Evolutionary conservation across 2,113 vertebrate species (phyloP).

Genomic region (Dromiciops gliroides): DNA sequence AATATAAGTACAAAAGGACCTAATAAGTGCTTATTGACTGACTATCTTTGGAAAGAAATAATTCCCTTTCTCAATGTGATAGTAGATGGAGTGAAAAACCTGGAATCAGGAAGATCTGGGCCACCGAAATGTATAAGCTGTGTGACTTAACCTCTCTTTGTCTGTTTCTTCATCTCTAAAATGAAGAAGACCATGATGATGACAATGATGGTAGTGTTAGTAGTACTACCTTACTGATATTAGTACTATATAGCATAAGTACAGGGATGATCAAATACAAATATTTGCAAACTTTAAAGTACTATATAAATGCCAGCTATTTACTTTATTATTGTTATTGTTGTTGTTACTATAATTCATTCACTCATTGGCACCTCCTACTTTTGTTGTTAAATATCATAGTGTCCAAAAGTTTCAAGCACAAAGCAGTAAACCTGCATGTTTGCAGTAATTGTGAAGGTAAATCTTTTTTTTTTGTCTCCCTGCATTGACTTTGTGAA

Average conservation of each 20-base stretch:
- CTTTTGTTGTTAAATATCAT: conserved; percentile 77
- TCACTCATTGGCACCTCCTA: conserved; percentile 65
- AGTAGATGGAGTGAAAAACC: neutral
- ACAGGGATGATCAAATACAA: neutral
- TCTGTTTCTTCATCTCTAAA: neutral
- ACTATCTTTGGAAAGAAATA: neutral
- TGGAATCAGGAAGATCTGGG: neutral
- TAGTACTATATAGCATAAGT: neutral
- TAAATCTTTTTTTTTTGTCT: conserved; percentile 84
- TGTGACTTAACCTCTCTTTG: neutral
- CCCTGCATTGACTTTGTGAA: conserved; percentile 78
- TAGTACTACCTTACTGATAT: neutral
- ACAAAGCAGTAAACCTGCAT: conserved; percentile 64
- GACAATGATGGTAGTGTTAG: neutral
- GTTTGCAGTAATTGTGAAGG: conserved; percentile 79
- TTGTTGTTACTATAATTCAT: conserved; percentile 51
- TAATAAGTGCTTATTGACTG: neutral
- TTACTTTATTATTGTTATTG: conserved; percentile 34
- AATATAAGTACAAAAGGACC: neutral
- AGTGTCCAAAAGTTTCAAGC: conserved; percentile 78
- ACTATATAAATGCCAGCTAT: neutral
- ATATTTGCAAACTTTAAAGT: conserved; percentile 8
- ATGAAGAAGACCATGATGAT: neutral
- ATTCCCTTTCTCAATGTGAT: neutral
- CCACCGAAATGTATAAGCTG: neutral